A percentile compares a stretch with the other conserved stretches of the same genome.
Evolutionary conservation across 2,888 invertebrate genomes (phyloP).

Genomic region (Busseola fusca): DNA sequence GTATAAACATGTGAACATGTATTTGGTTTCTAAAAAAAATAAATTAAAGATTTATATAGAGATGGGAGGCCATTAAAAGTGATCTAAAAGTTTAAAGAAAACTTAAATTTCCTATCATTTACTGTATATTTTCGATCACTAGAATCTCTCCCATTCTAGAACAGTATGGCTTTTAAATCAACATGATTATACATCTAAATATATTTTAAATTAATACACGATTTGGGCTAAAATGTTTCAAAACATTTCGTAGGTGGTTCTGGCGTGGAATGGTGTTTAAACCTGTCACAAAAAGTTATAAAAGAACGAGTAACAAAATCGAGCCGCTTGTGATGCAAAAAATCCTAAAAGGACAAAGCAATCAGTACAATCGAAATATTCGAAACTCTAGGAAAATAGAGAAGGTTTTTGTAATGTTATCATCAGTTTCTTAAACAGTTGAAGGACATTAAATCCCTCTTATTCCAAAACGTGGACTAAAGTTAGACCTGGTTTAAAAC

Average conservation of each 20-base stretch:
- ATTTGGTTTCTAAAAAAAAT: constrained; percentile 72
- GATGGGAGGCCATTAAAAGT: constrained; percentile 25
- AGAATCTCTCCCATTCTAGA: constrained; percentile 39
- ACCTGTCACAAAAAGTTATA: constrained; percentile 57
- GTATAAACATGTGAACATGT: constrained; percentile 64
- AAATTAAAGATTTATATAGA: constrained; percentile 62
- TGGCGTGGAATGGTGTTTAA: constrained; percentile 72
- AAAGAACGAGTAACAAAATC: constrained; percentile 43
- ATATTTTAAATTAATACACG: constrained; percentile 63
- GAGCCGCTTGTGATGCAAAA: constrained; percentile 59
- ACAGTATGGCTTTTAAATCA: constrained; percentile 71
- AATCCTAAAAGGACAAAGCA: constrained; percentile 1
- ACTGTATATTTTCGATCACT: constrained; percentile 39
- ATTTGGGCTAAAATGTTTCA: constrained; percentile 60
- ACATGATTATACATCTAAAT: constrained; percentile 68
- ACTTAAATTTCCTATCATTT: constrained; percentile 10
- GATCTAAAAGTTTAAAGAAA: constrained; percentile 15
- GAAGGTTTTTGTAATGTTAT: neutral
- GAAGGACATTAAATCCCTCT: neutral
- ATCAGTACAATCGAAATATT: neutral
- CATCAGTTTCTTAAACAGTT: neutral
- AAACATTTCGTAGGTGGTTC: constrained; percentile 65
- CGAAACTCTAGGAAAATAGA: neutral
- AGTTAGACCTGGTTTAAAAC: too few relatives aligned
- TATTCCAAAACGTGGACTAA: too few relatives aligned